Conservation (phyloP, 2,113 vertebrate species). For the Petromus typicus region DNA sequence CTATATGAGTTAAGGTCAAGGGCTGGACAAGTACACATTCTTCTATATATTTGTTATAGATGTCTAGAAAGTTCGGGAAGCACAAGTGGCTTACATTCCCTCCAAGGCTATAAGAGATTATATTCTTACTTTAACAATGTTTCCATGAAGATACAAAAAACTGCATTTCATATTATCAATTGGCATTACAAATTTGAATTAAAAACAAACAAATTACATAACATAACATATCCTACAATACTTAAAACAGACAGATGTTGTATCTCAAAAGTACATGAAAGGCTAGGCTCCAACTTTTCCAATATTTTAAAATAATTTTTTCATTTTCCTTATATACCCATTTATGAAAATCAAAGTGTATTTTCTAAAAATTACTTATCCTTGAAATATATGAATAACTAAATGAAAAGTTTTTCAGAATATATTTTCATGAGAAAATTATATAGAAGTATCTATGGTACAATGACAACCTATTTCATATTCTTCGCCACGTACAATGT, state of each 20-base stretch:
- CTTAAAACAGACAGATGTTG: background rate
- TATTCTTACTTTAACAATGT: background rate
- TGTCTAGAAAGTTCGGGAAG: background rate
- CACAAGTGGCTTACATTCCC: background rate
- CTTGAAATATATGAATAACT: slow-evolving; percentile 33
- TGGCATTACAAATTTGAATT: background rate
- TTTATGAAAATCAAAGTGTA: background rate
- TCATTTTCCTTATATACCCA: background rate
- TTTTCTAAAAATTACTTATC: background rate
- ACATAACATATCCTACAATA: background rate
- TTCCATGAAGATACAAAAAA: background rate
- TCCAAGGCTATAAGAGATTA: background rate
- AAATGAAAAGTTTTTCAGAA: slow-evolving; percentile 50
- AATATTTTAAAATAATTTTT: background rate
- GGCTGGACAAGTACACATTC: too few relatives aligned
- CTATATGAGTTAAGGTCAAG: background rate
- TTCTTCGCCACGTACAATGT: background rate
- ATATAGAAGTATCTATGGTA: background rate
- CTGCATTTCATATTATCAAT: background rate
- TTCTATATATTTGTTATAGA: background rate
- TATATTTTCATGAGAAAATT: background rate
- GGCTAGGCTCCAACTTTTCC: background rate
- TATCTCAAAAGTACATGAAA: background rate
- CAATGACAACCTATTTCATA: background rate
- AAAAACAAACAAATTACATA: background rate